phyloP scores from a whole-genome alignment of 2,797 vertebrate genomes.

The Cephalopachus bancanus region DNA sequence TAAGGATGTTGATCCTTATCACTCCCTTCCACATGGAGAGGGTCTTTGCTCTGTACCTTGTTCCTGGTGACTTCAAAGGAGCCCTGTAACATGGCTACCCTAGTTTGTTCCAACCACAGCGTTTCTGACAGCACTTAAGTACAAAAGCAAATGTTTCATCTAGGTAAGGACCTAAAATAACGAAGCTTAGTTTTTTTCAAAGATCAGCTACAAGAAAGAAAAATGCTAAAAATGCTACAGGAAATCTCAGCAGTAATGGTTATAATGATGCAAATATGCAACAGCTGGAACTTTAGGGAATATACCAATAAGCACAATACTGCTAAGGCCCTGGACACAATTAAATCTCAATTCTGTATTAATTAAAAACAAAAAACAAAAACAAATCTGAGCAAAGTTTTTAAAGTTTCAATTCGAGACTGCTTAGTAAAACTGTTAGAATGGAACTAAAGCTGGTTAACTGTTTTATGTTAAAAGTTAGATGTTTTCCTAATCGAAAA shows the following conservation, averaged over 20 bases:
- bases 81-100: too few relatives aligned
- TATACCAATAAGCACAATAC: background rate
- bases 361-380: background rate
- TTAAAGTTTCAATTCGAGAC: background rate
- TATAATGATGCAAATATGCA: background rate
- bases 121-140: background rate
- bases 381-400: background rate
- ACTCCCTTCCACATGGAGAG: background rate
- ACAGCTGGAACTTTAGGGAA: background rate
- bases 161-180: slow-evolving; percentile 50
- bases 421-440: background rate
- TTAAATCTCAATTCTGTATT: background rate
- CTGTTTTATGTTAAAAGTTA: background rate
- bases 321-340: background rate
- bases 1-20: slow-evolving; percentile 8
- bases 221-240: background rate
- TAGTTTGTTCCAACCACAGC: background rate
- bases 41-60: background rate
- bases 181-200: background rate
- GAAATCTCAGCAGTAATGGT: background rate
- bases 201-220: slow-evolving; percentile 51
- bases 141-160: slow-evolving; percentile 50
- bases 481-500: background rate
- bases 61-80: background rate
- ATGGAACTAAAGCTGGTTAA: background rate